Evolutionary conservation across 37 sponge, comb jelly and placozoan genomes (phyloP), one percentile per base, ranked within the genome.

Genomic region (Lycopodina hypogea): DNA sequence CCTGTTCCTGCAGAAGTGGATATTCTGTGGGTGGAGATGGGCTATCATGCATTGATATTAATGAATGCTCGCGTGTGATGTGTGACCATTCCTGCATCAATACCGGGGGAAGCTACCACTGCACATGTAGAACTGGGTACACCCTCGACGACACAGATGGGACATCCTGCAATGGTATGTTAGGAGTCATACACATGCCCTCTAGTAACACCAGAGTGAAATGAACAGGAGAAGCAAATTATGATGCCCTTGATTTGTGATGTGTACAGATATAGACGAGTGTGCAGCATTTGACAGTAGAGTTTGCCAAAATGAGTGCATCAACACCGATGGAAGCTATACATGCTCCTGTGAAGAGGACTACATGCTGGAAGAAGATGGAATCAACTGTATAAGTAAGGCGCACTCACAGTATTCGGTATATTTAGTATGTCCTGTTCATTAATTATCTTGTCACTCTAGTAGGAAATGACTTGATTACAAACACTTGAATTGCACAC

Each of bases 241-340:
- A n/a, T n/a, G n/a, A n/a, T n/a, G n/a, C n/a, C n/a, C n/a, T n/a
- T n/a, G n/a, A n/a, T n/a, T n/a, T n/a, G n/a, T 45, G 4, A 12
- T 34, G 21, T 39, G 8, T 28, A 0, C 32, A 82, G 83, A 82
- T 24, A 82, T 75, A 32, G 57, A 82, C 74, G 83, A 82, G 28
- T 82, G 83, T 74, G 67, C 40, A 22, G 28, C 19, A 28, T 24
- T 24, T 21, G n/a, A n/a, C n/a, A 74, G 67, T 22, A 75, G 83
- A 39, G 83, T 67, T 29, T 82, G 83, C 63, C 65, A 74, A 9
- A 68, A 82, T 4, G 33, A 53, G 67, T 82, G 83, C 56, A 82
- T 0, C 38, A 82, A 82, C 75, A 53, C 36, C 15, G 12, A 34
- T 45, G 69, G 77, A 0, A 56, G 58, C 19, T 76, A 60, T 32